A percentile compares a stretch with the other conserved stretches of the same genome.
Conservation (phyloP, 1,140 invertebrate species). For the Mamestra configurata region DNA sequence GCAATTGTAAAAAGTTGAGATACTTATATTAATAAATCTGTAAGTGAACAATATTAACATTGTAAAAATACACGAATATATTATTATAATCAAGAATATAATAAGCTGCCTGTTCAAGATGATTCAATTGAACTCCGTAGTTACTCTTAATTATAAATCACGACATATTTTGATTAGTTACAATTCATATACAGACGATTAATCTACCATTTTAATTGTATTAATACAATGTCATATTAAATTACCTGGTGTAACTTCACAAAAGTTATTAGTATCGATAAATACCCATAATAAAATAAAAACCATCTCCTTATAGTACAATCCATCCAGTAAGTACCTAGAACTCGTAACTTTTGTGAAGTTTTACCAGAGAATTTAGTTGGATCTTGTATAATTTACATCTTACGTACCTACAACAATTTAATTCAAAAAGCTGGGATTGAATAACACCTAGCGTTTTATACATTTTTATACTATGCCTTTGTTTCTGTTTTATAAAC, state of each 20-base stretch:
- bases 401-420: too few relatives aligned
- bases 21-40: too few relatives aligned
- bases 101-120: constrained; percentile 10
- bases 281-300: too few relatives aligned
- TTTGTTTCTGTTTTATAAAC: constrained; percentile 11
- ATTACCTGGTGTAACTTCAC: background rate
- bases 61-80: background rate
- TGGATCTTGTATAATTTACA: too few relatives aligned
- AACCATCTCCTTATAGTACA: too few relatives aligned
- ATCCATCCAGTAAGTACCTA: too few relatives aligned
- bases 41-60: background rate
- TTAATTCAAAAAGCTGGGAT: background rate
- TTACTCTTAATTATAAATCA: background rate
- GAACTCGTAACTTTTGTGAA: too few relatives aligned
- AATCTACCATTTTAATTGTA: background rate
- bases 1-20: too few relatives aligned
- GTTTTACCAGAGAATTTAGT: too few relatives aligned
- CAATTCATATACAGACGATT: background rate
- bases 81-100: background rate
- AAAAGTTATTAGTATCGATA: too few relatives aligned
- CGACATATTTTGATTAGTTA: background rate
- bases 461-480: too few relatives aligned
- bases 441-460: too few relatives aligned
- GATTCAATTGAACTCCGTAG: constrained; percentile 18
- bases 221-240: background rate